Conservation (phyloP, 2,888 invertebrate species). For the Saturnia pavonia region DNA sequence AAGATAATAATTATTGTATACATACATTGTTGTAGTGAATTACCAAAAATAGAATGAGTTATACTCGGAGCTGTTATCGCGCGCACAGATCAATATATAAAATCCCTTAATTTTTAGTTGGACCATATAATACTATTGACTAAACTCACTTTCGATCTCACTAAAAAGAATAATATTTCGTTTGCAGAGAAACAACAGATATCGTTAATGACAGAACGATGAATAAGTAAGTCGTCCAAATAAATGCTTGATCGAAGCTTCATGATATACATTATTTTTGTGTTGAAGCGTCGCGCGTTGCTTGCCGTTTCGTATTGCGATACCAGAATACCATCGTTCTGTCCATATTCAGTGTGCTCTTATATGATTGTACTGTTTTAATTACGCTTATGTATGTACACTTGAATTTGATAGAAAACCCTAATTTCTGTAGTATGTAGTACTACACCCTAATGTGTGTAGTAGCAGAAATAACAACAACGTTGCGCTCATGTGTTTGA, state of each 20-base stretch:
- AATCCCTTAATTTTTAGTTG: too few species aligned
- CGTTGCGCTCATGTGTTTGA: not conserved
- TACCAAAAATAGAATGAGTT: too few species aligned
- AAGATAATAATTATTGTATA: too few species aligned
- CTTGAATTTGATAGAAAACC: not conserved
- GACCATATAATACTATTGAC: not conserved
- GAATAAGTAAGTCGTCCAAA: slow-evolving; percentile 65
- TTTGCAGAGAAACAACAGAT: slow-evolving; percentile 62
- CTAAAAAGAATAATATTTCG: slow-evolving; percentile 50
- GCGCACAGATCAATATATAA: too few species aligned
- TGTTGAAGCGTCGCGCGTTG: slow-evolving; percentile 17
- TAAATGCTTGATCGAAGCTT: slow-evolving; percentile 16
- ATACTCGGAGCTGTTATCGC: too few species aligned
- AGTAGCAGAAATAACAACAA: not conserved
- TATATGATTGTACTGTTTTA: not conserved
- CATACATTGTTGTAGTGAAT: too few species aligned
- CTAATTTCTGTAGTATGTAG: too few species aligned
- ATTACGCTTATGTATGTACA: not conserved
- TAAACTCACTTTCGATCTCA: slow-evolving; percentile 16
- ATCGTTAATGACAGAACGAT: slow-evolving; percentile 74
- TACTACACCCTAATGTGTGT: too few species aligned
- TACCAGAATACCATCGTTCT: slow-evolving; percentile 23
- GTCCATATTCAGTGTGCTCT: slow-evolving; percentile 21
- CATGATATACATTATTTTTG: slow-evolving; percentile 2
- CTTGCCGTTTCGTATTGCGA: slow-evolving; percentile 12